A percentile compares a stretch with the other conserved stretches of the same genome.
phyloP scores from a whole-genome alignment of 2,888 invertebrate genomes.

The Mesoligia furuncula region DNA sequence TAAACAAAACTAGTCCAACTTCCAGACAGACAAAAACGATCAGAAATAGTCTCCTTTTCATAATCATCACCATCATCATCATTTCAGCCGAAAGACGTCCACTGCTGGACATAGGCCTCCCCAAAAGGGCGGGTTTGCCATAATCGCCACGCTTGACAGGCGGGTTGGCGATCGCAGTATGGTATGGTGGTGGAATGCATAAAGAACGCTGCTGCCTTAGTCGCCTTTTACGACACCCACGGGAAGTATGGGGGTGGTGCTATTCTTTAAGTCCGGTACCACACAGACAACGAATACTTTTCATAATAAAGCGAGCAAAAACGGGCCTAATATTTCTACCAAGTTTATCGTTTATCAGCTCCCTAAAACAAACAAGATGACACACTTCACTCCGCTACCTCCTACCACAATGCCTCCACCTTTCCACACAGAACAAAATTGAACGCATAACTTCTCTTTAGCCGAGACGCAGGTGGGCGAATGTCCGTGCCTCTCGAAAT shows the following conservation, averaged over 20 bases:
- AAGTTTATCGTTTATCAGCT: slow-evolving; percentile 25
- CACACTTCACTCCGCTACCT: slow-evolving; percentile 40
- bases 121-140: too few species aligned
- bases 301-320: background rate
- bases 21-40: background rate
- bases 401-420: slow-evolving; percentile 28
- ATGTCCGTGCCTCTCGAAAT: slow-evolving; percentile 66
- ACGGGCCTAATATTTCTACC: background rate
- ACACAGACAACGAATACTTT: too few species aligned
- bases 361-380: slow-evolving; percentile 32
- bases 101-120: too few species aligned
- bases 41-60: background rate
- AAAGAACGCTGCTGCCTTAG: too few species aligned
- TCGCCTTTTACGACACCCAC: too few species aligned
- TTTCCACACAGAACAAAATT: slow-evolving; percentile 71
- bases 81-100: too few species aligned
- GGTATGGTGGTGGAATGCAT: too few species aligned
- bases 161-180: too few species aligned
- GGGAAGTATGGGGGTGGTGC: too few species aligned
- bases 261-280: too few species aligned
- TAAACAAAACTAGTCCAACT: background rate
- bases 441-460: slow-evolving; percentile 81
- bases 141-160: too few species aligned
- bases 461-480: slow-evolving; percentile 74
- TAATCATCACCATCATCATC: too few species aligned